A percentile compares a stretch with the other conserved stretches of the same genome.
These are phyloP conservation scores for Anableps anableps DNA, from an alignment of 2,797 vertebrate genomes.

Conservation along the genomic window DNA sequence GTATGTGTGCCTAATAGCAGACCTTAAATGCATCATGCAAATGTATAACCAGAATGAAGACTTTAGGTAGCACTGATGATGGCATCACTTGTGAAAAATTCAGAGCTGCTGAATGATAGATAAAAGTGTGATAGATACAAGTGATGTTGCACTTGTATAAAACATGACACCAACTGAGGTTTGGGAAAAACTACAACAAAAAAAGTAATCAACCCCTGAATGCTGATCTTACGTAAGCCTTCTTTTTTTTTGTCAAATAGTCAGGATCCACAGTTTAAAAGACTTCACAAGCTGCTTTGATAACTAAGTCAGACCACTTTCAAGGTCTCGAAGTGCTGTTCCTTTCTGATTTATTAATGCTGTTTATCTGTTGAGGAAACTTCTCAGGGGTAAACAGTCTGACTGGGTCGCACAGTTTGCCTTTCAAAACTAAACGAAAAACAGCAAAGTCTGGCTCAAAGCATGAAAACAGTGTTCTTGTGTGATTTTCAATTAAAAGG, in stretches of 20 bases:
- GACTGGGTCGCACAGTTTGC: background rate
- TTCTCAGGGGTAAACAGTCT: slow-evolving; percentile 43
- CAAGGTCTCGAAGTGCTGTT: slow-evolving; percentile 39
- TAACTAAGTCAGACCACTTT: slow-evolving; percentile 32
- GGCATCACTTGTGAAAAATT: background rate
- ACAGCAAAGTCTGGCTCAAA: background rate
- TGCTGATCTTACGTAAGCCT: background rate
- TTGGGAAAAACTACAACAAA: background rate
- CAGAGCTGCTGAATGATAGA: background rate
- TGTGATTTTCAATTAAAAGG: slow-evolving; percentile 6
- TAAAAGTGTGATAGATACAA: background rate
- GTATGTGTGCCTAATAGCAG: background rate
- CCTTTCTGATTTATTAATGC: slow-evolving; percentile 64
- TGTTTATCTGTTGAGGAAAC: slow-evolving; percentile 60
- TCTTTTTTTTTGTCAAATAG: slow-evolving; percentile 18
- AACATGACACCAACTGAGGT: background rate
- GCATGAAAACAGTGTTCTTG: background rate
- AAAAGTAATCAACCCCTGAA: background rate
- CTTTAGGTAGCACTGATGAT: background rate
- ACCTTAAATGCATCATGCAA: background rate
- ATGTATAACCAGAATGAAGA: background rate
- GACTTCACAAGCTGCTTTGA: slow-evolving; percentile 28
- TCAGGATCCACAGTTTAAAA: slow-evolving; percentile 12
- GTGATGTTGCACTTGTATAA: background rate
- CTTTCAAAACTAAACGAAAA: background rate